These are phyloP conservation scores for Stenotaenia linearis DNA, from an alignment of 2,888 invertebrate genomes.

Conservation along the genomic window DNA sequence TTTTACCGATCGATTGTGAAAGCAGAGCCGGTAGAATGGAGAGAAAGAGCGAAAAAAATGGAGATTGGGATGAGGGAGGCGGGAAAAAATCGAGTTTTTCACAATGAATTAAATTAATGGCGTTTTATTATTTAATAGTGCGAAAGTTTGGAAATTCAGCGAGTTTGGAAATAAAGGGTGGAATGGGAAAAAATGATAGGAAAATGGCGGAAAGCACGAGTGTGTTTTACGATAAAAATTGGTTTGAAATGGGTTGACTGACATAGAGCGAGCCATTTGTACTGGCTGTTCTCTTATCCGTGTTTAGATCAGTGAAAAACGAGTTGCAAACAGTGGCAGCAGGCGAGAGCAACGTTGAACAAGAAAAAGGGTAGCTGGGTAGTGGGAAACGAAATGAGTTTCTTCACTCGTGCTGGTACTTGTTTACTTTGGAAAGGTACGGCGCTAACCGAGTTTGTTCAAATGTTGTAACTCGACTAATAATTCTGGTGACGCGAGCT, in stretches of 20 bases:
- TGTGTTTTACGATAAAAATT: neutral
- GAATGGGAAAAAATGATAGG: neutral
- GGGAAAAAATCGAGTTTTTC: neutral
- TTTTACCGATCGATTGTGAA: slow-evolving; percentile 11
- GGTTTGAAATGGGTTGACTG: neutral
- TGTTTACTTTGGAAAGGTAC: neutral
- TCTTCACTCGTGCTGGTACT: neutral
- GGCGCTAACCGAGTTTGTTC: neutral
- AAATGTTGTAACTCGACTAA: neutral
- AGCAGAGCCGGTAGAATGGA: neutral
- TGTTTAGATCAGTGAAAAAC: neutral
- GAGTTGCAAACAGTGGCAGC: neutral
- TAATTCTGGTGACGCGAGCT: neutral
- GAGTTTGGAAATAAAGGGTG: neutral
- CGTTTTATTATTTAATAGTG: too few species aligned
- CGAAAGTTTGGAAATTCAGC: too few species aligned
- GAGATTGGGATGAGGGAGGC: neutral
- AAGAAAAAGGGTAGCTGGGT: neutral
- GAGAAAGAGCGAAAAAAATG: neutral
- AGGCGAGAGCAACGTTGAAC: neutral
- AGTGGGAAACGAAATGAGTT: neutral
- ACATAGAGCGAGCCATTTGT: neutral
- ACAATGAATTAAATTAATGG: neutral
- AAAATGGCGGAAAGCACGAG: neutral
- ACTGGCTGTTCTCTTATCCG: neutral